These are phyloP conservation scores for Bombus waltoni DNA, from an alignment of 1,140 invertebrate genomes.

Conservation along the genomic window DNA sequence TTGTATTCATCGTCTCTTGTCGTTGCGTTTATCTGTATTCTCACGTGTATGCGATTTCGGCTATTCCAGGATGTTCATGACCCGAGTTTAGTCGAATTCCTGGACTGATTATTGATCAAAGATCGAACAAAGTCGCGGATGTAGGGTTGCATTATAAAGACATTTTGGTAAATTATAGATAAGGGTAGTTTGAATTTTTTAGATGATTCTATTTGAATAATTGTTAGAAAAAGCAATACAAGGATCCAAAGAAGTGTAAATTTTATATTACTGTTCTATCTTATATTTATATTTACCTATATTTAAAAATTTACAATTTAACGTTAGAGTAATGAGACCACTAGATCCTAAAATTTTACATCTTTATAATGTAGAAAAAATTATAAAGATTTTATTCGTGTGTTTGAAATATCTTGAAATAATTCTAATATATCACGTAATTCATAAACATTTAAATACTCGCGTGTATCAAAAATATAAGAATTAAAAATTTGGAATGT, in stretches of 20 bases:
- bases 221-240: neutral
- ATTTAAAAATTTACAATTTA: neutral
- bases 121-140: neutral
- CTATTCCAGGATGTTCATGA: neutral
- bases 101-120: neutral
- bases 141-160: neutral
- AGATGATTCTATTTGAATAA: neutral
- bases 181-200: neutral
- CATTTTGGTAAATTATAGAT: neutral
- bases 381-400: neutral
- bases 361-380: too few relatives aligned
- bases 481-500: neutral
- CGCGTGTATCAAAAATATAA: neutral
- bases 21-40: slow-evolving; percentile 7
- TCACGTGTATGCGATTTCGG: neutral
- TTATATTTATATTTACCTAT: neutral
- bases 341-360: neutral
- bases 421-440: neutral
- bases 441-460: neutral
- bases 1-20: slow-evolving; percentile 46
- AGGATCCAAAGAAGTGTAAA: too few relatives aligned
- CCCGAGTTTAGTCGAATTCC: slow-evolving; percentile 4
- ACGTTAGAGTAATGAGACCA: neutral
- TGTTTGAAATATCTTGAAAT: neutral
- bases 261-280: too few relatives aligned